Conservation (phyloP, 2,113 vertebrate species). For the Crocuta crocuta region DNA sequence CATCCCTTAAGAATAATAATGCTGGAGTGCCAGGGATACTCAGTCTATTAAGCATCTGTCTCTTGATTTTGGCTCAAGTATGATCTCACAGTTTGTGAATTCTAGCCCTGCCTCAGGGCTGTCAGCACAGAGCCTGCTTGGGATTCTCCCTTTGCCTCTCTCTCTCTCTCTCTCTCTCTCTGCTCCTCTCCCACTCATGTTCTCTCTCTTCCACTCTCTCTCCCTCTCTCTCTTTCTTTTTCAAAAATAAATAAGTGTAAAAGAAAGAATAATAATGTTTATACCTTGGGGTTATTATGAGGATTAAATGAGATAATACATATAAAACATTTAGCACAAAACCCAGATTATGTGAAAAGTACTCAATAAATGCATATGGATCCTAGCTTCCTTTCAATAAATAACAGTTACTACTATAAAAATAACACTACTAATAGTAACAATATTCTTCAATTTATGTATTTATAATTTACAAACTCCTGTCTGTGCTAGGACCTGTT, state of each 20-base stretch:
- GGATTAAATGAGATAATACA: not conserved
- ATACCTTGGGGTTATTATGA: not conserved
- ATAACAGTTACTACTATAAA: not conserved
- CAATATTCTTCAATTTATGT: not conserved
- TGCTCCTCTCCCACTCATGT: no score
- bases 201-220: no score
- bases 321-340: not conserved
- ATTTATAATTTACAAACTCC: not conserved
- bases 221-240: no score
- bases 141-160: no score
- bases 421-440: not conserved
- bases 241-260: no score
- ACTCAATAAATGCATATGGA: not conserved
- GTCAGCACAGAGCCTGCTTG: no score
- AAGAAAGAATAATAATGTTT: not conserved
- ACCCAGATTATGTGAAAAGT: not conserved
- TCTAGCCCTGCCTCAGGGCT: no score
- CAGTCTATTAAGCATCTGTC: no score
- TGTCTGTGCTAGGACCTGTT: not conserved
- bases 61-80: no score
- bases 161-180: no score
- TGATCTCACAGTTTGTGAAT: no score
- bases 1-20: not conserved
- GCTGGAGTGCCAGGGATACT: no score
- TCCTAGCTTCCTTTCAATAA: not conserved